Evolutionary conservation across 2,888 invertebrate species (phyloP).

Genomic region (Bedellia somnulentella): DNA sequence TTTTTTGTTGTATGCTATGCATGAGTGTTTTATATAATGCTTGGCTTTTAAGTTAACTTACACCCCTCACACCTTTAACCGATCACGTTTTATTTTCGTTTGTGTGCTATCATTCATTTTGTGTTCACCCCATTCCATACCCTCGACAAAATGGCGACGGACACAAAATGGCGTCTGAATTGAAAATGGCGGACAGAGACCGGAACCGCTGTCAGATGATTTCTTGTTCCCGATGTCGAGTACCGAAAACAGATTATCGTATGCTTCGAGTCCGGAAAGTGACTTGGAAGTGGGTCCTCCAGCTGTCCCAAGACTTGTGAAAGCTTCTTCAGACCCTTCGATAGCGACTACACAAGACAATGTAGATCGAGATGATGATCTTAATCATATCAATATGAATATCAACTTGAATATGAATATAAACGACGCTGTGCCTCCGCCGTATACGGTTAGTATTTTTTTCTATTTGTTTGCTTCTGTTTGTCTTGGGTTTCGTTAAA

Average conservation of each 20-base stretch:
- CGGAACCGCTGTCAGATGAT: conserved; percentile 96
- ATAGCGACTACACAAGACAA: conserved; percentile 92
- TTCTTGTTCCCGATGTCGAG: conserved; percentile 97
- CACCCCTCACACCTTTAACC: neutral
- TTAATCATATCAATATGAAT: conserved; percentile 56
- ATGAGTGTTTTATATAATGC: no score
- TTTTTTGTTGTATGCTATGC: no score
- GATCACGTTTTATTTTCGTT: conserved; percentile 32
- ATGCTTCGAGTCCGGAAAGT: conserved; percentile 94
- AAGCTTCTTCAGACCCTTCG: conserved; percentile 92
- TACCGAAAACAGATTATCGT: conserved; percentile 80
- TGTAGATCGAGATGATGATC: conserved; percentile 64
- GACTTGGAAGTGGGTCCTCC: conserved; percentile 80
- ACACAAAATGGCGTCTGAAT: conserved; percentile 19
- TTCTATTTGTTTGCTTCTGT: conserved; percentile 19
- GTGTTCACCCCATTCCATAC: conserved; percentile 59
- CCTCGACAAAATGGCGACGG: conserved; percentile 32
- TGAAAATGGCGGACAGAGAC: conserved; percentile 67
- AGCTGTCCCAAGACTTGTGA: conserved; percentile 75
- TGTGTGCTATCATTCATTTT: conserved; percentile 56
- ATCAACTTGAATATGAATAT: no score
- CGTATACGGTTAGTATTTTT: conserved; percentile 73
- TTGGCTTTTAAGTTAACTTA: no score
- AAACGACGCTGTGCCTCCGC: conserved; percentile 77
- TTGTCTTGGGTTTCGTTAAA: neutral